Evolutionary conservation across 2,888 invertebrate genomes (phyloP).

Genomic region (Tuta absoluta): DNA sequence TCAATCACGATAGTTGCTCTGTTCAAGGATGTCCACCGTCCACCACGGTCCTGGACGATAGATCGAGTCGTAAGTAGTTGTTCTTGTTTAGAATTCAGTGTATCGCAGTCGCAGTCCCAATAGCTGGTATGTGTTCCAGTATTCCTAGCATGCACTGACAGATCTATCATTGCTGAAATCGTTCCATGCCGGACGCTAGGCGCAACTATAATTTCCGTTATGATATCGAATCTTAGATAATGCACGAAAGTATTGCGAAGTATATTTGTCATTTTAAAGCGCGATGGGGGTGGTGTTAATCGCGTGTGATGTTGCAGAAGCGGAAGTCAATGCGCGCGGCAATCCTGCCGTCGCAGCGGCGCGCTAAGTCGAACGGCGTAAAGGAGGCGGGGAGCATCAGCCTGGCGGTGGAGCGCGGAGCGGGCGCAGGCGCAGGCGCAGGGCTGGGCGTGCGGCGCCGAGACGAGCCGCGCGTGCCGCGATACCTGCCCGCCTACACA

Average conservation of each 20-base stretch:
- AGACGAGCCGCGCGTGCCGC: conserved; percentile 84
- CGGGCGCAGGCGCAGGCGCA: conserved; percentile 42
- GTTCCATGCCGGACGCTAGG: conserved; percentile 7
- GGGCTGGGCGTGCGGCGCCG: conserved; percentile 76
- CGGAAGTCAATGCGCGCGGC: conserved; percentile 92
- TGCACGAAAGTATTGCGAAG: conserved; percentile 6
- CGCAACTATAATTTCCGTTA: background rate
- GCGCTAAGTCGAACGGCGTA: conserved; percentile 89
- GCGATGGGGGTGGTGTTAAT: background rate
- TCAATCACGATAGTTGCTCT: conserved; percentile 54
- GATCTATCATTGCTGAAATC: conserved; percentile 15
- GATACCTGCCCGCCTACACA: conserved; percentile 88
- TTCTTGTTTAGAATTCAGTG: conserved; percentile 34
- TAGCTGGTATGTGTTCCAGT: conserved; percentile 17
- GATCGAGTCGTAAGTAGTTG: conserved; percentile 69
- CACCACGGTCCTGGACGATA: conserved; percentile 53
- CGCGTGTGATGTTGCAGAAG: conserved; percentile 84
- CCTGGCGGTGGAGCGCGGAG: conserved; percentile 86
- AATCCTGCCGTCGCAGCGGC: conserved; percentile 87
- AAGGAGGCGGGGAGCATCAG: conserved; percentile 91
- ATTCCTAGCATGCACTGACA: conserved; percentile 20
- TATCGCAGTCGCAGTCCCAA: conserved; percentile 29
- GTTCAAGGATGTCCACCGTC: conserved; percentile 55
- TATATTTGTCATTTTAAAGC: background rate
- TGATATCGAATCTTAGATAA: conserved; percentile 14